These are phyloP conservation scores for Tychaedon coryphoeus DNA, from an alignment of 2,113 vertebrate genomes.

Conservation along the genomic window DNA sequence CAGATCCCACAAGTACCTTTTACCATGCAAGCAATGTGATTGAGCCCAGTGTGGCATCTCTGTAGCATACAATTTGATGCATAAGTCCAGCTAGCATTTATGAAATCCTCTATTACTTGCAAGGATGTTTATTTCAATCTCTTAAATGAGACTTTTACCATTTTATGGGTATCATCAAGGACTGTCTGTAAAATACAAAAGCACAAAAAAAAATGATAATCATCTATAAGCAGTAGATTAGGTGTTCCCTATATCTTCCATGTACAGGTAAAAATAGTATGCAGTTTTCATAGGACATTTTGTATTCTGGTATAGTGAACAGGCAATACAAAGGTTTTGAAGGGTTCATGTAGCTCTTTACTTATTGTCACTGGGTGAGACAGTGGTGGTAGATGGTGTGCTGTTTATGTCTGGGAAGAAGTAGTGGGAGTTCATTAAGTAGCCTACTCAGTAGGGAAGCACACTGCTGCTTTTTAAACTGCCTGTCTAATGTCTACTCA, in stretches of 20 bases:
- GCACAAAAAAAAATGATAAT: neutral
- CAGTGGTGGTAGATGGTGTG: neutral
- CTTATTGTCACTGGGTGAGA: neutral
- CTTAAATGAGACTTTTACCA: neutral
- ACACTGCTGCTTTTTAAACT: neutral
- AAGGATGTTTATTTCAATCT: neutral
- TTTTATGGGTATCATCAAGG: neutral
- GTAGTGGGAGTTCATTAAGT: neutral
- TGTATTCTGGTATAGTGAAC: neutral
- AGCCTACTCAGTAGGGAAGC: neutral
- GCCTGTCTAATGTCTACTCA: neutral
- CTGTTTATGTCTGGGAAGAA: neutral
- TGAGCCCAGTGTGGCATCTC: neutral
- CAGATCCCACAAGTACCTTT: neutral
- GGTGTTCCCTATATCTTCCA: fast-evolving
- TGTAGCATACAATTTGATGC: neutral
- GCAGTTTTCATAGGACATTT: neutral
- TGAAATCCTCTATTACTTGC: neutral
- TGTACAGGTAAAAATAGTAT: neutral
- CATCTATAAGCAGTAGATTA: neutral
- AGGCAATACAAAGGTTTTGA: neutral
- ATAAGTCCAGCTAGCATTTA: neutral
- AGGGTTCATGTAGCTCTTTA: neutral
- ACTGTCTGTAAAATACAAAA: neutral
- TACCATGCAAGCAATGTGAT: neutral